A percentile compares a stretch with the other conserved stretches of the same genome.
Evolutionary conservation across 2,113 vertebrate species (phyloP).

Genomic region (Mohoua ochrocephala): DNA sequence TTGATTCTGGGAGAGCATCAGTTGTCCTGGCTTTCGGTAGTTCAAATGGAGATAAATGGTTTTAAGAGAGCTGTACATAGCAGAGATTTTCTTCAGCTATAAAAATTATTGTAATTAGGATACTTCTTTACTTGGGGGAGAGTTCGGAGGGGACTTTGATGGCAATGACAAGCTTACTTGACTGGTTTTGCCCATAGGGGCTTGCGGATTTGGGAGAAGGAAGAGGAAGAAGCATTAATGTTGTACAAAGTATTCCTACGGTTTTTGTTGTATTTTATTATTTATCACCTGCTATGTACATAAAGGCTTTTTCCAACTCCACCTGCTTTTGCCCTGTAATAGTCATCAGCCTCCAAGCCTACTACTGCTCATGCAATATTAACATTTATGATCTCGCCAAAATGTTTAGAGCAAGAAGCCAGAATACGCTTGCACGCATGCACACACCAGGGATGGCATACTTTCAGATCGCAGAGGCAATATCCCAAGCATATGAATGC

Average conservation of each 20-base stretch:
- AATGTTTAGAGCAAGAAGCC: not conserved
- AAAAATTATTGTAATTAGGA: not conserved
- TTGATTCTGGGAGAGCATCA: rapidly evolving
- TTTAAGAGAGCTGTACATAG: not conserved
- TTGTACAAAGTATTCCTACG: not conserved
- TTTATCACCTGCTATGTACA: not conserved
- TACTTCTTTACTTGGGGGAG: not conserved
- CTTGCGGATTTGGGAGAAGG: not conserved
- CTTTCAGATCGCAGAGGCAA: not conserved
- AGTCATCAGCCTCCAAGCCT: not conserved
- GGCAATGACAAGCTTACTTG: not conserved
- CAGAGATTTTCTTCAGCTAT: not conserved
- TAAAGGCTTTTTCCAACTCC: not conserved
- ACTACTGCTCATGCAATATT: constrained; percentile 7
- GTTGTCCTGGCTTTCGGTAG: not conserved
- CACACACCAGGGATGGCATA: not conserved
- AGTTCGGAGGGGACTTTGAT: not conserved
- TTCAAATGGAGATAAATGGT: not conserved
- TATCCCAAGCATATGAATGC: not conserved
- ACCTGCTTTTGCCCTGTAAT: not conserved
- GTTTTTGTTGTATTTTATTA: constrained; percentile 1
- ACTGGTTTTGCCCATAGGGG: not conserved
- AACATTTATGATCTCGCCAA: not conserved
- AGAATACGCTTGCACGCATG: not conserved
- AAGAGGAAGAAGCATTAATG: not conserved